phyloP scores from a whole-genome alignment of 2,888 invertebrate genomes.

The Ophion obscuratus region DNA sequence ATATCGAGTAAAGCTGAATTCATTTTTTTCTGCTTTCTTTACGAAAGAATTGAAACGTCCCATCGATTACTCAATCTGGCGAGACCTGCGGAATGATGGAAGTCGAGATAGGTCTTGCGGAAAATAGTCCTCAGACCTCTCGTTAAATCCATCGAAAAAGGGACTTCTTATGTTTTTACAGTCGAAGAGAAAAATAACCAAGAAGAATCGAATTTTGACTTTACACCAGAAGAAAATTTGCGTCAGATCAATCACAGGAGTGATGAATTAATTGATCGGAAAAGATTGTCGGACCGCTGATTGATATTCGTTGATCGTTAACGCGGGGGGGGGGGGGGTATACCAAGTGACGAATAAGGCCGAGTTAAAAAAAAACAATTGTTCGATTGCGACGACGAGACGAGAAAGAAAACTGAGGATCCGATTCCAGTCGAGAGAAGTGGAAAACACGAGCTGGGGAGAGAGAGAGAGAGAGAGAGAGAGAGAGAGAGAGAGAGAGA shows the following conservation, averaged over 20 bases:
- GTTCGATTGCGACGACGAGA: conserved; percentile 20
- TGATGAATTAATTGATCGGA: too few relatives aligned
- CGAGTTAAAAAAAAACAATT: conserved; percentile 11
- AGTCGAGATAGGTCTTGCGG: background rate
- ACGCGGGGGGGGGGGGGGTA: background rate
- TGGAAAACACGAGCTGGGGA: too few relatives aligned
- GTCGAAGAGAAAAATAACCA: too few relatives aligned
- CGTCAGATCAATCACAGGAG: too few relatives aligned
- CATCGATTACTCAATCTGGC: conserved; percentile 7
- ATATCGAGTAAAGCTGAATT: conserved; percentile 5
- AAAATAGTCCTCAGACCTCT: background rate
- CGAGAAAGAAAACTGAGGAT: conserved; percentile 43
- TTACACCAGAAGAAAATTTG: too few relatives aligned
- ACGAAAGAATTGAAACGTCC: conserved; percentile 7
- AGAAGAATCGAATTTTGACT: background rate
- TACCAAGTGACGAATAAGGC: conserved; percentile 14
- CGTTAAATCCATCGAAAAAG: background rate
- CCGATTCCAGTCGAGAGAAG: conserved; percentile 14
- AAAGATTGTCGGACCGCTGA: background rate
- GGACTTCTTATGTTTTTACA: background rate
- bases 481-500: background rate
- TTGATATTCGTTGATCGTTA: background rate
- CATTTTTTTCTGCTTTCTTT: background rate
- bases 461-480: too few relatives aligned
- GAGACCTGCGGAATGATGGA: background rate